Conservation (phyloP, 2,113 vertebrate genomes). For the Procavia capensis region DNA sequence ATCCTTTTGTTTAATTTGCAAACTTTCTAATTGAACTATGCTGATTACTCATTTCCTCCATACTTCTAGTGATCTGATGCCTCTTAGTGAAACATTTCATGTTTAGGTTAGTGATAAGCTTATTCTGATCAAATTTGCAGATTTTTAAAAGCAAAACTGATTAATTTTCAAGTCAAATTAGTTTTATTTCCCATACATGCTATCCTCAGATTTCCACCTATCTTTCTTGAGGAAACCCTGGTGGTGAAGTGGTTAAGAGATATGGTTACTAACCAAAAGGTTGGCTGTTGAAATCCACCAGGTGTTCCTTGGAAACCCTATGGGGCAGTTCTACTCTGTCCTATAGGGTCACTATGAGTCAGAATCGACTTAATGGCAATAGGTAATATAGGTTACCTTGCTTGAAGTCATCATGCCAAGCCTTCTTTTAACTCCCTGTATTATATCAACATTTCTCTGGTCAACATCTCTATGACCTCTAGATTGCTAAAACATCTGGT, state of each 20-base stretch:
- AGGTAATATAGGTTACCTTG: no score
- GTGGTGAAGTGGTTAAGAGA: no score
- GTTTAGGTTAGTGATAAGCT: slow-evolving; percentile 47
- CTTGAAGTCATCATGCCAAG: neutral
- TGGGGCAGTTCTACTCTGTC: no score
- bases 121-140: slow-evolving; percentile 28
- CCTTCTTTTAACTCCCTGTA: neutral
- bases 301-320: no score
- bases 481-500: neutral
- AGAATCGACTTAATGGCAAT: no score
- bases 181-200: slow-evolving; percentile 37
- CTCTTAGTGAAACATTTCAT: slow-evolving; percentile 37
- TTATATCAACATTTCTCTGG: neutral
- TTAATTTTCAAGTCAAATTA: slow-evolving; percentile 29
- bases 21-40: slow-evolving; percentile 51
- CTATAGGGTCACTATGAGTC: no score
- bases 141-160: slow-evolving; percentile 53
- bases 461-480: neutral
- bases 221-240: no score
- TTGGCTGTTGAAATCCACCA: no score
- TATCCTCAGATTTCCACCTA: slow-evolving; percentile 38
- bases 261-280: no score
- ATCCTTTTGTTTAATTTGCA: slow-evolving; percentile 66
- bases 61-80: slow-evolving; percentile 12
- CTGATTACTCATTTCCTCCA: slow-evolving; percentile 46